Evolutionary conservation across 2,797 vertebrate species (phyloP).

Genomic region (Odontamblyopus rebecca): DNA sequence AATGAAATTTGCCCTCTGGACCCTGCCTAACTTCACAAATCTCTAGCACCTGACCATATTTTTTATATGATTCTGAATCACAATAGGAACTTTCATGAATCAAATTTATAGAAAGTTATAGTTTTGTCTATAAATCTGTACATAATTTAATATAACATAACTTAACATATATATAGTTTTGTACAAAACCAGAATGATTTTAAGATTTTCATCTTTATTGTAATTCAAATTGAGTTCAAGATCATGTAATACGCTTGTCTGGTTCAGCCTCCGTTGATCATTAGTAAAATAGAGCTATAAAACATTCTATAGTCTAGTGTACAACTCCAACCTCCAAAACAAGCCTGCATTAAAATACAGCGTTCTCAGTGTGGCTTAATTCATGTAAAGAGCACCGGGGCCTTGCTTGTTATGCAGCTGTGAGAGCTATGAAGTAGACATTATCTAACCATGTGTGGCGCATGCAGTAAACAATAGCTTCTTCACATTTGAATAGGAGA

Average conservation of each 20-base stretch:
- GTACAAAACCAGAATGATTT: too few relatives aligned
- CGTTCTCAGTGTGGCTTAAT: neutral
- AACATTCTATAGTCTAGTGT: neutral
- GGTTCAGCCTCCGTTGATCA: neutral
- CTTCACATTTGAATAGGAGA: conserved; percentile 25
- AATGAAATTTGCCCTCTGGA: neutral
- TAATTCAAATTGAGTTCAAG: too few relatives aligned
- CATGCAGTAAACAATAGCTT: conserved; percentile 24
- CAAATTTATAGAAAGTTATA: too few relatives aligned
- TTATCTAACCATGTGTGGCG: conserved; percentile 19
- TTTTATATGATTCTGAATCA: too few relatives aligned
- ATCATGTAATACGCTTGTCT: too few relatives aligned
- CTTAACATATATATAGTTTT: too few relatives aligned
- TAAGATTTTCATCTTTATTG: too few relatives aligned
- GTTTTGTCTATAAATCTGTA: too few relatives aligned
- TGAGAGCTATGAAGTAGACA: conserved; percentile 6
- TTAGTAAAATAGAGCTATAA: neutral
- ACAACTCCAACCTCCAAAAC: neutral
- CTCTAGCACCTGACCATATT: neutral
- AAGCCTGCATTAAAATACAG: neutral
- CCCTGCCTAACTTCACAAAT: neutral
- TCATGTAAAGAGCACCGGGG: neutral
- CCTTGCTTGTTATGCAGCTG: conserved; percentile 1
- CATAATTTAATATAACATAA: too few relatives aligned
- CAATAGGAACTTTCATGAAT: too few relatives aligned